These are phyloP conservation scores for Drepana arcuata DNA, from an alignment of 1,140 invertebrate genomes.

Conservation along the genomic window DNA sequence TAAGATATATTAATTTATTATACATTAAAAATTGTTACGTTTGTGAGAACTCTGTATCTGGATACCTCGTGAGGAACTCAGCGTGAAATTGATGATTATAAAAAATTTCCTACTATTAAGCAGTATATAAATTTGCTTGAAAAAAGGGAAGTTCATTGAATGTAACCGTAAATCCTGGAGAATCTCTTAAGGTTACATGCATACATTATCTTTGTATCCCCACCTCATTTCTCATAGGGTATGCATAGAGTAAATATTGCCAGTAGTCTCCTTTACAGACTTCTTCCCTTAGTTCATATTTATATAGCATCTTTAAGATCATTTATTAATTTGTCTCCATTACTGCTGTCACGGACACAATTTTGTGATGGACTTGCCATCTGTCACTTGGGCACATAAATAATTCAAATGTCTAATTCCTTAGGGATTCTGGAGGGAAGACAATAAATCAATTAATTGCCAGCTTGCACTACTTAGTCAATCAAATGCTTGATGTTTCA, in stretches of 20 bases:
- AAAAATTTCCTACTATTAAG: background rate
- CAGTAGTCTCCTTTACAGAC: too few relatives aligned
- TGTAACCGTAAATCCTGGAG: background rate
- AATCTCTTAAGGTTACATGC: background rate
- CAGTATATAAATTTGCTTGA: background rate
- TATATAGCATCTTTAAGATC: background rate
- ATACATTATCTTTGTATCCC: too few relatives aligned
- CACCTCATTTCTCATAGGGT: too few relatives aligned
- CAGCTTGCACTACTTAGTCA: background rate
- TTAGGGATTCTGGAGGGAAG: background rate
- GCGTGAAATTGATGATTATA: background rate
- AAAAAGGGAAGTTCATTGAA: background rate
- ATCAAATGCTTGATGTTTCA: constrained; percentile 18
- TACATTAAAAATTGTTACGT: background rate
- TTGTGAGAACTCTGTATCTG: background rate
- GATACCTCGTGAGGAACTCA: background rate
- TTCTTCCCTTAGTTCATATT: too few relatives aligned
- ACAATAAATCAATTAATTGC: background rate
- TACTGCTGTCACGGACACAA: too few relatives aligned
- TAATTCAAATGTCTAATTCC: background rate
- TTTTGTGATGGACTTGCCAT: too few relatives aligned
- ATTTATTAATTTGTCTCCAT: background rate
- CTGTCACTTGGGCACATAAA: background rate
- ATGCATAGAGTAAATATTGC: background rate
- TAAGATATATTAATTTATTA: constrained; percentile 34